These are phyloP conservation scores for Passer domesticus DNA, from an alignment of 2,113 vertebrate species.

Conservation along the genomic window DNA sequence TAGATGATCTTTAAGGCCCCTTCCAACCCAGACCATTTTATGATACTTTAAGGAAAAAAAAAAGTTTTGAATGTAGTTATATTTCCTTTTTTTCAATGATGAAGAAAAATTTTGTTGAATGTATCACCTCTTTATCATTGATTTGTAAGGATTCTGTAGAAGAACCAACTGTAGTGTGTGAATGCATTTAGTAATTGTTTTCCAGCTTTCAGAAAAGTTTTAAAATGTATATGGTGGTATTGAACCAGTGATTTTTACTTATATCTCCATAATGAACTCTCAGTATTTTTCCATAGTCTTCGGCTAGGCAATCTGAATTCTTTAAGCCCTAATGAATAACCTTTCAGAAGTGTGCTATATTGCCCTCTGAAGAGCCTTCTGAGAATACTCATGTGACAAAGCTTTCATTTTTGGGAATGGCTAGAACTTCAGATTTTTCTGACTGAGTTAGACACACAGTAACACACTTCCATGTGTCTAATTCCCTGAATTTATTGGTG, in stretches of 20 bases:
- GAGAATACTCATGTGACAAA: not conserved
- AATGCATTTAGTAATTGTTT: not conserved
- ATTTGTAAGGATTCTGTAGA: not conserved
- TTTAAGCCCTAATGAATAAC: not conserved
- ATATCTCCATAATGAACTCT: not conserved
- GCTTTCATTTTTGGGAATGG: not conserved
- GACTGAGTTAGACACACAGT: not conserved
- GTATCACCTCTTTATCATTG: not conserved
- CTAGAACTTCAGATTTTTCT: not conserved
- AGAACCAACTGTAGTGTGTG: not conserved
- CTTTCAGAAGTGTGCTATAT: not conserved
- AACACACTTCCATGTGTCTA: not conserved
- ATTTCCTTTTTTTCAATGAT: not conserved
- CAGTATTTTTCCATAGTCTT: not conserved
- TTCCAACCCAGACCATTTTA: not conserved
- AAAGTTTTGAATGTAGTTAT: not conserved
- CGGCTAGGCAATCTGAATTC: not conserved
- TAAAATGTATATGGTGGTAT: not conserved
- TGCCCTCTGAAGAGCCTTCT: not conserved
- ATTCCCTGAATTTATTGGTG: not conserved
- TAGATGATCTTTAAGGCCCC: not conserved
- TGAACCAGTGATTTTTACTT: not conserved
- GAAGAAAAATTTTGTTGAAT: not conserved
- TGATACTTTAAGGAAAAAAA: not conserved
- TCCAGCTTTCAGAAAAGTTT: not conserved